Evolutionary conservation across 1,140 invertebrate genomes (phyloP).

Genomic region (Pentalonia nigronervosa): DNA sequence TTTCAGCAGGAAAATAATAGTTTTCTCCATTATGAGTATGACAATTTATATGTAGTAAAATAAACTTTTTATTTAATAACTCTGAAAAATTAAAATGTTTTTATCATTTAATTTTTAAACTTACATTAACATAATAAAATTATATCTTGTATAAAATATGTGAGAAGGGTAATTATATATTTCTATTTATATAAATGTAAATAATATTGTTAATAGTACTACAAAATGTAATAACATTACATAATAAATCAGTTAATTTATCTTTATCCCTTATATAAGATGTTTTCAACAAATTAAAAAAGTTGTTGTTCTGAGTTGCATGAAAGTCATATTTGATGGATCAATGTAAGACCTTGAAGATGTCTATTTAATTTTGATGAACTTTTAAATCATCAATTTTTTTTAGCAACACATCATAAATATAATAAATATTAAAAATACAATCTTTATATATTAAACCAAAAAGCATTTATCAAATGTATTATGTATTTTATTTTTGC

Average conservation of each 20-base stretch:
- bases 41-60: conserved; percentile 27
- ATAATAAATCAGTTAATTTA: background rate
- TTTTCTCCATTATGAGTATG: background rate
- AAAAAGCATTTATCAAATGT: too few relatives aligned
- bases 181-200: background rate
- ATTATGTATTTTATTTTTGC: too few relatives aligned
- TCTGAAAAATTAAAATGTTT: conserved; percentile 21
- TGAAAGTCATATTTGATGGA: background rate
- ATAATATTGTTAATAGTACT: background rate
- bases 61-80: conserved; percentile 21
- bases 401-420: too few relatives aligned
- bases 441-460: too few relatives aligned
- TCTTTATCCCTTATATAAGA: background rate
- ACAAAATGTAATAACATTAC: background rate
- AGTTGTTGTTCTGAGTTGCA: too few relatives aligned
- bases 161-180: too few relatives aligned
- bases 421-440: too few relatives aligned
- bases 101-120: background rate
- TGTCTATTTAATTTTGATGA: too few relatives aligned
- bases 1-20: conserved; percentile 57
- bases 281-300: background rate
- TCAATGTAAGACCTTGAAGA: background rate
- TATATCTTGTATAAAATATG: too few relatives aligned
- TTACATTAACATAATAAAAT: background rate
- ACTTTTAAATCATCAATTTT: too few relatives aligned